Conservation (phyloP, 1,140 invertebrate species). For the Apocrypta bakeri region DNA sequence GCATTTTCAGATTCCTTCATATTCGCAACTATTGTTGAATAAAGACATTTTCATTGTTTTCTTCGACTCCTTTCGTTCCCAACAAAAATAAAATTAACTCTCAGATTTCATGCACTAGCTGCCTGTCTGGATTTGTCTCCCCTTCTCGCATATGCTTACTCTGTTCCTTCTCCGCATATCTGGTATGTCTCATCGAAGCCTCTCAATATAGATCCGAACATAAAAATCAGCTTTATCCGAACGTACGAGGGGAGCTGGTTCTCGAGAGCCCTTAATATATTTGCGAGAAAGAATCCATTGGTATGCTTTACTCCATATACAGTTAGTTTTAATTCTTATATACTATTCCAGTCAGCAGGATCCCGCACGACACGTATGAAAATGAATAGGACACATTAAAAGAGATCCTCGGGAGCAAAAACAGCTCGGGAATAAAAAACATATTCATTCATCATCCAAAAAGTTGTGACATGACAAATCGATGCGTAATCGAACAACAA, state of each 20-base stretch:
- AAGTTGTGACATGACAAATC: too few species aligned
- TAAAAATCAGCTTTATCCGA: constrained; percentile 74
- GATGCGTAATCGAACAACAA: neutral
- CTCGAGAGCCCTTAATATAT: constrained; percentile 59
- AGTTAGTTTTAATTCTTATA: neutral
- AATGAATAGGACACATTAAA: too few species aligned
- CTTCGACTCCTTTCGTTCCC: too few species aligned
- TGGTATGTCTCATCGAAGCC: constrained; percentile 66
- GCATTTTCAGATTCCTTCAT: neutral
- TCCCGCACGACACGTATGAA: too few species aligned
- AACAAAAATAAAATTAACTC: too few species aligned
- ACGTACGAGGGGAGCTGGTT: constrained; percentile 62
- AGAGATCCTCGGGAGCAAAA: too few species aligned
- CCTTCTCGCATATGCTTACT: constrained; percentile 64
- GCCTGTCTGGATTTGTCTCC: constrained; percentile 55
- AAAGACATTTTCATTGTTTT: too few species aligned
- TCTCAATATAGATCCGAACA: constrained; percentile 72
- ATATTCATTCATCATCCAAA: too few species aligned
- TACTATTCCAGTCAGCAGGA: too few species aligned
- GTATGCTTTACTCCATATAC: constrained; percentile 7
- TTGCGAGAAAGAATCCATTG: constrained; percentile 53
- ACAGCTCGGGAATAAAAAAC: neutral
- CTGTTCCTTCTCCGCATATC: constrained; percentile 63
- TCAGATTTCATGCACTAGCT: constrained; percentile 37
- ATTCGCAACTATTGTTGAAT: too few species aligned